phyloP scores from a whole-genome alignment of 2,888 invertebrate species.

The Cistogaster globosa region DNA sequence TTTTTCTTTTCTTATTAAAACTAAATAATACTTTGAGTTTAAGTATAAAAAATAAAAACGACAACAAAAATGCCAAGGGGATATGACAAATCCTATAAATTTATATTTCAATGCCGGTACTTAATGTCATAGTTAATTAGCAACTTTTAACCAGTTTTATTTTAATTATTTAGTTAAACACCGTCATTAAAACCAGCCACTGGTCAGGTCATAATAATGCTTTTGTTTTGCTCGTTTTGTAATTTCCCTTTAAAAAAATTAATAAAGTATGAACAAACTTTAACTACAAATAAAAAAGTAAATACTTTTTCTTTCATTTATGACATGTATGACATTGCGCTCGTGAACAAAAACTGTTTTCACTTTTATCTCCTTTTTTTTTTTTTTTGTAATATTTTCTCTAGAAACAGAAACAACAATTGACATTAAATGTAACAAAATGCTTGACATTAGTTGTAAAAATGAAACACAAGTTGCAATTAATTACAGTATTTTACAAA shows the following conservation, averaged over 20 bases:
- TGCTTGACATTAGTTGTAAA: no score
- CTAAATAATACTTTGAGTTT: no score
- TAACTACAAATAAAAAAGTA: neutral
- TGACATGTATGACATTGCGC: neutral
- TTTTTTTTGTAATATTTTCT: slow-evolving; percentile 38
- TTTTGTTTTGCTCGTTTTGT: neutral
- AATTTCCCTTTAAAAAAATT: slow-evolving; percentile 27
- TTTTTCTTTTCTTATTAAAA: no score
- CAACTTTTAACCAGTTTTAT: slow-evolving; percentile 10
- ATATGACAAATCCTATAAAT: neutral
- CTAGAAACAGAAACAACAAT: neutral
- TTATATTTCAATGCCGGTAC: slow-evolving; percentile 13
- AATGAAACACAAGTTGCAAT: no score
- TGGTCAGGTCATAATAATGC: neutral
- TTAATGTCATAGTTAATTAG: slow-evolving; percentile 6
- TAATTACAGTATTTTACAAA: no score
- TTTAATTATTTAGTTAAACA: slow-evolving; percentile 20
- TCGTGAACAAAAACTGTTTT: slow-evolving; percentile 24
- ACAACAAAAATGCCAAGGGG: neutral
- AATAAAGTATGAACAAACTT: slow-evolving; percentile 34
- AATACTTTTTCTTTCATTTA: slow-evolving; percentile 5
- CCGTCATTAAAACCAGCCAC: slow-evolving; percentile 17
- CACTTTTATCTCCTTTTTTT: slow-evolving; percentile 7
- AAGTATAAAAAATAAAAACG: no score
- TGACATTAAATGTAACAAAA: no score